These are phyloP conservation scores for Naja naja DNA, from an alignment of 2,113 vertebrate species.

Conservation along the genomic window DNA sequence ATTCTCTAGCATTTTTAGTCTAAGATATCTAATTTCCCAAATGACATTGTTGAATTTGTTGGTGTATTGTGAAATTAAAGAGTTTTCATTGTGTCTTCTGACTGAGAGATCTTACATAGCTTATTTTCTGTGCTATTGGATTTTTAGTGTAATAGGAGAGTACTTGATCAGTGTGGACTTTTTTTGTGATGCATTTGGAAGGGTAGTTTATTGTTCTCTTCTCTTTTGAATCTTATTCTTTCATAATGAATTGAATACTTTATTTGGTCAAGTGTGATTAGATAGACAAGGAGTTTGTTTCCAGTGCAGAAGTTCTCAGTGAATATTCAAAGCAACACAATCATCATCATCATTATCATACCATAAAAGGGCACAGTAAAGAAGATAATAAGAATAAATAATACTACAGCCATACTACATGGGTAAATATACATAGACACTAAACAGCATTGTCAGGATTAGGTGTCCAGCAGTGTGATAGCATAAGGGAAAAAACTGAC, in stretches of 20 bases:
- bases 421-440: no score
- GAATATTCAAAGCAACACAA: no score
- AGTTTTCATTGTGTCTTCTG: neutral
- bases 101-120: neutral
- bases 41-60: neutral
- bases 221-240: neutral
- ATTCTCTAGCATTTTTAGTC: neutral
- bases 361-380: no score
- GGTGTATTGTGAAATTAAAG: neutral
- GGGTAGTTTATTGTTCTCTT: neutral
- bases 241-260: neutral
- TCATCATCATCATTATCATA: no score
- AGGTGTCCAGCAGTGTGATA: no score
- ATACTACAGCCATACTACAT: no score
- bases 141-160: neutral
- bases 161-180: neutral
- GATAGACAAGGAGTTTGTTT: no score
- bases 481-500: no score
- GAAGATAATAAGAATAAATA: no score
- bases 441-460: no score
- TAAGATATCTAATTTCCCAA: neutral
- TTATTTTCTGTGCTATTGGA: neutral
- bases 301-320: no score
- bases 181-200: neutral
- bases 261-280: no score